These are phyloP conservation scores for Tympanoctomys barrerae DNA, from an alignment of 2,797 vertebrate genomes.

Conservation along the genomic window DNA sequence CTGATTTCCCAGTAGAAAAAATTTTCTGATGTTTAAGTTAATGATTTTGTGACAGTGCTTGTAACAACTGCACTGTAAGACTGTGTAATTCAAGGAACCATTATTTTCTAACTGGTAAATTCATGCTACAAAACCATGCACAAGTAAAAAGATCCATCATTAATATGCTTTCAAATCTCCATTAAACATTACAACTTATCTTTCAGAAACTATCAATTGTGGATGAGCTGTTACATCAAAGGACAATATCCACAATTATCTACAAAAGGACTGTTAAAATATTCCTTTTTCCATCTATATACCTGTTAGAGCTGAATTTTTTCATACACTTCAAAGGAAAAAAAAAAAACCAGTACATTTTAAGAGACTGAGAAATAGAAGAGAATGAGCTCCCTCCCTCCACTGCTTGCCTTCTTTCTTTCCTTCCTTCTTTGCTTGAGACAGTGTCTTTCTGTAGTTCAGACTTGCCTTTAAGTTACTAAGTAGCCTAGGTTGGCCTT, in stretches of 20 bases:
- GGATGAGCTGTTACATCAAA: neutral
- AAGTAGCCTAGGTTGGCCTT: neutral
- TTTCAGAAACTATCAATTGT: conserved; percentile 4
- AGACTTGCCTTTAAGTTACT: neutral
- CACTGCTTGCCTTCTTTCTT: neutral
- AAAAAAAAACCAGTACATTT: neutral
- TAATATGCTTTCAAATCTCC: neutral
- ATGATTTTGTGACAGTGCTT: neutral
- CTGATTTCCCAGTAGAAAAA: neutral
- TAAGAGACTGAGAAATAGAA: conserved; percentile 6
- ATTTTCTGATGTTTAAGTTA: neutral
- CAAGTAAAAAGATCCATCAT: neutral
- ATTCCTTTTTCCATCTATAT: conserved; percentile 16
- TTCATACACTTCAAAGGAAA: neutral
- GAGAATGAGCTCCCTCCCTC: neutral
- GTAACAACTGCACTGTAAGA: conserved; percentile 3
- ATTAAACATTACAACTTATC: neutral
- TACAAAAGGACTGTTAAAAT: neutral
- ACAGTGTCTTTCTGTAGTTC: neutral
- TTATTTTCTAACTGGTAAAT: neutral
- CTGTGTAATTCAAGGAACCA: neutral
- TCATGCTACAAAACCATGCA: neutral
- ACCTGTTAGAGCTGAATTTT: neutral
- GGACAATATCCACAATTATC: neutral
- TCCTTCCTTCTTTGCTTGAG: neutral